These are phyloP conservation scores for Apostichopus californicus DNA, from an alignment of 35 echinoderm and acorn worm species.

Conservation along the genomic window DNA sequence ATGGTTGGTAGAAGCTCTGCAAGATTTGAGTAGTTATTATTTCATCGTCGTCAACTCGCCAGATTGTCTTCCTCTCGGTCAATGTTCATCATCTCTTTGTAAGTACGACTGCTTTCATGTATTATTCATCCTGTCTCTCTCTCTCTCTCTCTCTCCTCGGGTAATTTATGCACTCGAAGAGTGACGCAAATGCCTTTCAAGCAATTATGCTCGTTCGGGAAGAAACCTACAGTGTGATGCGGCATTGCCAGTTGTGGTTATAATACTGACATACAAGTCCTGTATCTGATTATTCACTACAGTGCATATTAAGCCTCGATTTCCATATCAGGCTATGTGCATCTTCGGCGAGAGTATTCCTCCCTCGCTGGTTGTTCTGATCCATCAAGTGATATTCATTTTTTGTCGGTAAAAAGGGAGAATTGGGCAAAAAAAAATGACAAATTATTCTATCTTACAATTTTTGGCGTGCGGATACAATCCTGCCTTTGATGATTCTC, in stretches of 20 bases:
- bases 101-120: neutral
- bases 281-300: neutral
- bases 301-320: neutral
- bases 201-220: constrained; percentile 20
- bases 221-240: neutral
- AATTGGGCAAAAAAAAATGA: constrained; percentile 1
- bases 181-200: constrained; percentile 27
- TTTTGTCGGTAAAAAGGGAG: neutral
- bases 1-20: neutral
- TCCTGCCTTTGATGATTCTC: constrained; percentile 20
- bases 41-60: neutral
- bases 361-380: neutral
- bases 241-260: neutral
- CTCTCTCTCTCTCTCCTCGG: neutral
- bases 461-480: constrained; percentile 51
- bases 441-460: constrained; percentile 43
- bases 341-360: neutral
- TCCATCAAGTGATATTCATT: neutral
- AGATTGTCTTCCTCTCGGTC: neutral
- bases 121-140: neutral
- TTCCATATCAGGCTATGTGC: too few species aligned
- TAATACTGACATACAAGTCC: neutral
- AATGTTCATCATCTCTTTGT: neutral
- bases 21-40: neutral
- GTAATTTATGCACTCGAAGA: constrained; percentile 35